These are phyloP conservation scores for Caenorhabditis imperialis DNA, from an alignment of 2,888 invertebrate species.

Conservation along the genomic window DNA sequence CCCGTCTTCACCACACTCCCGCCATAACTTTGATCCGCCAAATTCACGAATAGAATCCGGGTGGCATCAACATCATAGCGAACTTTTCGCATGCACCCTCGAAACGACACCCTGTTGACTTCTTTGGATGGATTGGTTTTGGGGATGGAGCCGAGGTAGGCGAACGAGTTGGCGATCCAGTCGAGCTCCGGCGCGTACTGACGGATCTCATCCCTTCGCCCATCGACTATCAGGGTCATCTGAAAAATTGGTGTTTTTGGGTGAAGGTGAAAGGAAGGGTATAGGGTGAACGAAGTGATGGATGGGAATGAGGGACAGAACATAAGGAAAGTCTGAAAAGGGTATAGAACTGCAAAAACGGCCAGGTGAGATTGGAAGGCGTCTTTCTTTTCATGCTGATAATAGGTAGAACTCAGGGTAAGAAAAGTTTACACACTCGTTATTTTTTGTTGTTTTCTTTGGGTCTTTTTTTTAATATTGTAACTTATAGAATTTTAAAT, in stretches of 20 bases:
- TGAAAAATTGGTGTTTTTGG: conserved; percentile 49
- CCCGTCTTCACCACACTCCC: conserved; percentile 67
- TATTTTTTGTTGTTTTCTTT: background rate
- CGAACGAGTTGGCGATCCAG: conserved; percentile 72
- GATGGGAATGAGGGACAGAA: background rate
- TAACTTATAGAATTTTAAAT: too few relatives aligned
- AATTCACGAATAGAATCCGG: conserved; percentile 70
- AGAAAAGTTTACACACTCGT: background rate
- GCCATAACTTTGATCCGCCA: conserved; percentile 77
- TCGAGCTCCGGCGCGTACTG: conserved; percentile 74
- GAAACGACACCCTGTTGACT: conserved; percentile 64
- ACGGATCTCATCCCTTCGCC: conserved; percentile 71
- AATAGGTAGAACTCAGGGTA: background rate
- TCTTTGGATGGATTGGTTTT: conserved; percentile 50
- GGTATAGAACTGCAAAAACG: background rate
- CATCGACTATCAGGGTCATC: conserved; percentile 76
- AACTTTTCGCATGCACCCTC: conserved; percentile 75
- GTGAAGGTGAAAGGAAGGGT: background rate
- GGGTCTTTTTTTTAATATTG: too few relatives aligned
- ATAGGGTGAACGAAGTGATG: background rate
- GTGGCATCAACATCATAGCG: conserved; percentile 73
- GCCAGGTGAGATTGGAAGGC: too few relatives aligned
- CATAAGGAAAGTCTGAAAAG: background rate
- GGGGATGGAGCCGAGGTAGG: conserved; percentile 69
- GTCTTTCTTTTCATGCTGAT: too few relatives aligned